Conservation (phyloP, 2,888 invertebrate genomes). For the Drosophila quinaria region DNA sequence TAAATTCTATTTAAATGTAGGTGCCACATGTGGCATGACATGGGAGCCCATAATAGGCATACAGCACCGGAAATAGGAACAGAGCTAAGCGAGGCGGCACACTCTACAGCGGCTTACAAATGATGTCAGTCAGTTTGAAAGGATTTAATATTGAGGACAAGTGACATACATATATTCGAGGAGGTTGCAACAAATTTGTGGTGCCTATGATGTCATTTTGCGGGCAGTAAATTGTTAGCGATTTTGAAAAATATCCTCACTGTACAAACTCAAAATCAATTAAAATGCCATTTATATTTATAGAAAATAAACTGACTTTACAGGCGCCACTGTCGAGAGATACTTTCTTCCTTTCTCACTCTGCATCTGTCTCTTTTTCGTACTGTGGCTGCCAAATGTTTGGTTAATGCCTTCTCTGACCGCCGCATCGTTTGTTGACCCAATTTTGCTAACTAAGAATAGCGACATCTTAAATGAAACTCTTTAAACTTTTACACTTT, state of each 20-base stretch:
- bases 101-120: conserved; percentile 34
- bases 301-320: conserved; percentile 18
- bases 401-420: conserved; percentile 44
- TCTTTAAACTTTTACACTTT: conserved; percentile 15
- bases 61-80: conserved; percentile 39
- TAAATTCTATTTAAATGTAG: conserved; percentile 56
- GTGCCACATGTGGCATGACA: conserved; percentile 20
- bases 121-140: conserved; percentile 56
- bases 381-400: conserved; percentile 56
- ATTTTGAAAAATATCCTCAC: conserved; percentile 33
- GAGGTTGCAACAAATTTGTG: conserved; percentile 17
- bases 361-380: conserved; percentile 11
- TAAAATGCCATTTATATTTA: conserved; percentile 63
- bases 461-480: conserved; percentile 49
- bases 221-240: conserved; percentile 58
- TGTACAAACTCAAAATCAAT: conserved; percentile 61
- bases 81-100: conserved; percentile 13
- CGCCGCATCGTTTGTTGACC: conserved; percentile 68
- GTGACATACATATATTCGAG: background rate
- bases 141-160: conserved; percentile 31
- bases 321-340: conserved; percentile 38
- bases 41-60: conserved; percentile 14
- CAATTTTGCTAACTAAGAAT: conserved; percentile 70
- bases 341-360: conserved; percentile 5
- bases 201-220: conserved; percentile 63